These are phyloP conservation scores for Cisticola juncidis DNA, from an alignment of 2,113 vertebrate species.

Conservation along the genomic window DNA sequence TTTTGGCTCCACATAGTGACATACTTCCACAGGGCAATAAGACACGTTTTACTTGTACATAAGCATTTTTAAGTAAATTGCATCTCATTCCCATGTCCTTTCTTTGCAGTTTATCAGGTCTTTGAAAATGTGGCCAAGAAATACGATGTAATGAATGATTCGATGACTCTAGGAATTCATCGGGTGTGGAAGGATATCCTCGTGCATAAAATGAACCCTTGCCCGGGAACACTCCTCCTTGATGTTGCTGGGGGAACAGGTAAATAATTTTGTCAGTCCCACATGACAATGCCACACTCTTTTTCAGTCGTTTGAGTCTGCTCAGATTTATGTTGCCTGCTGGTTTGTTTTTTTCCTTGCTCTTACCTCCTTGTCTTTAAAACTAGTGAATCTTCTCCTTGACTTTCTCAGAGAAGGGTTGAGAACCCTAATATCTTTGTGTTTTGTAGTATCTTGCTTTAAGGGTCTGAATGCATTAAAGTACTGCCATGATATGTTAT, in stretches of 20 bases:
- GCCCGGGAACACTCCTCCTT: slow-evolving; percentile 84
- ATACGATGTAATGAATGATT: slow-evolving; percentile 96
- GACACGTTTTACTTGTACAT: background rate
- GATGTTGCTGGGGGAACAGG: slow-evolving; percentile 97
- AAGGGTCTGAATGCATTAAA: background rate
- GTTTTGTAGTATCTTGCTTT: background rate
- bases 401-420: background rate
- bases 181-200: slow-evolving; percentile 93
- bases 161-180: slow-evolving; percentile 94
- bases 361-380: background rate
- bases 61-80: background rate
- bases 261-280: slow-evolving; percentile 46
- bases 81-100: background rate
- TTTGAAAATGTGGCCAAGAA: slow-evolving; percentile 94
- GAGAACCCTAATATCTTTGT: background rate
- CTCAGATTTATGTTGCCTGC: background rate
- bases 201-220: slow-evolving; percentile 86
- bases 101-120: slow-evolving; percentile 85
- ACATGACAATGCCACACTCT: accelerated
- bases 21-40: background rate
- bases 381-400: background rate
- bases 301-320: background rate
- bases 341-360: accelerated
- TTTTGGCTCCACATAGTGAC: background rate
- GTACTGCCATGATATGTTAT: background rate